Evolutionary conservation across 92 coral and sea anemone species (phyloP), one percentile per base, ranked within the genome.

Genomic region (Palythoa grandiflora): DNA sequence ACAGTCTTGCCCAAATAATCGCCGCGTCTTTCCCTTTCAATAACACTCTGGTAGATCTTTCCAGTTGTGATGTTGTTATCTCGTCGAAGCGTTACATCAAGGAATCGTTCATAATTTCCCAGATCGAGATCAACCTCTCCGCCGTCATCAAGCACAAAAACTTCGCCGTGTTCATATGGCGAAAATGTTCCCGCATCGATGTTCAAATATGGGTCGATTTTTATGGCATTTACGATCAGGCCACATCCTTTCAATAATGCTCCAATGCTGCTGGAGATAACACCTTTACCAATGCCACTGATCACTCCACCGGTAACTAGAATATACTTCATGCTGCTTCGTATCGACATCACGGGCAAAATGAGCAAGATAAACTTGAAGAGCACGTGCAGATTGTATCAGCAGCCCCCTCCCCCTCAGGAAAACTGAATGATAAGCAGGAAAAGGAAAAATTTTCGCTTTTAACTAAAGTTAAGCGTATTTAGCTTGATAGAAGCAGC

Each of bases 281-380:
- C 99, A n/a, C 99, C 99, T 88, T 97, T 97, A 0, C 99, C 99
- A 78, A 97, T 96, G 0, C 99, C 99, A 83, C 99, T 97, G 55
- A 97, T 97, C 78, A 97, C 99, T 12, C 99, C 99, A 13, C 99
- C 99, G 38, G 99, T 91, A 17, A 97, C 99, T 57, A 97, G 71
- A 88, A 97, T 94, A 86, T 95, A 97, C 97, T 97, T 97, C 99
- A 97, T 97, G 2, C 16, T 72, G 54, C 70, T 71, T 66, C 38
- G 3, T 6, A 77, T 0, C 39, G 83, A 77, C 83, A 77, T 77
- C 83, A 10, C 50, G n/a, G 28, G 36, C 10, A 36, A 35, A 35
- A 3, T 36, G 28, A 70, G 28, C 16, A 16, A 7, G 2, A 15
- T 2, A 3, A 5, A 28, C 38, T 4, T 16, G 3, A 11, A 11